phyloP scores from a whole-genome alignment of 2,113 vertebrate genomes.

The Callospermophilus lateralis region DNA sequence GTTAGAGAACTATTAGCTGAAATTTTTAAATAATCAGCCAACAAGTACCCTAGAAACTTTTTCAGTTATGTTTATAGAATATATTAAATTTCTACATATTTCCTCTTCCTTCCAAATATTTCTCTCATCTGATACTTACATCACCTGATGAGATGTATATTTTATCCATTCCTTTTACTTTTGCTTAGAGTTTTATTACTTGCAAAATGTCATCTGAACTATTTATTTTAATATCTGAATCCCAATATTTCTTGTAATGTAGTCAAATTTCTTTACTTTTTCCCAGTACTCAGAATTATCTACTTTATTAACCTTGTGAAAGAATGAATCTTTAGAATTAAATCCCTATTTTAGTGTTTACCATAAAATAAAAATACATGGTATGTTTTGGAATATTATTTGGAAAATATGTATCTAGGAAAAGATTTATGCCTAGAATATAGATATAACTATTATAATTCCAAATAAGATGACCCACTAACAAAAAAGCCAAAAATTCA shows the following conservation, averaged over 20 bases:
- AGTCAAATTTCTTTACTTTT: not conserved
- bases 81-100: not conserved
- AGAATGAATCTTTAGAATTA: not conserved
- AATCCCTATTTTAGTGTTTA: not conserved
- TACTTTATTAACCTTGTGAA: not conserved
- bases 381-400: not conserved
- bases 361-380: not conserved
- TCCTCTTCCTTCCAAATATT: not conserved
- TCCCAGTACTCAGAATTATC: not conserved
- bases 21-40: not conserved
- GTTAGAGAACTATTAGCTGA: not conserved
- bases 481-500: not conserved
- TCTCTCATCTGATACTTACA: not conserved
- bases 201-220: not conserved
- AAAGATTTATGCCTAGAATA: not conserved
- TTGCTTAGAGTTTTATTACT: not conserved
- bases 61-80: not conserved
- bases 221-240: not conserved
- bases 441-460: not conserved
- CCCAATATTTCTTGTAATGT: not conserved
- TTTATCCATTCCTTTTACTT: not conserved
- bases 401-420: not conserved
- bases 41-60: not conserved
- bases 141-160: not conserved
- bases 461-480: not conserved